Conservation (phyloP, 2,888 invertebrate genomes). For the Plebejus anna region DNA sequence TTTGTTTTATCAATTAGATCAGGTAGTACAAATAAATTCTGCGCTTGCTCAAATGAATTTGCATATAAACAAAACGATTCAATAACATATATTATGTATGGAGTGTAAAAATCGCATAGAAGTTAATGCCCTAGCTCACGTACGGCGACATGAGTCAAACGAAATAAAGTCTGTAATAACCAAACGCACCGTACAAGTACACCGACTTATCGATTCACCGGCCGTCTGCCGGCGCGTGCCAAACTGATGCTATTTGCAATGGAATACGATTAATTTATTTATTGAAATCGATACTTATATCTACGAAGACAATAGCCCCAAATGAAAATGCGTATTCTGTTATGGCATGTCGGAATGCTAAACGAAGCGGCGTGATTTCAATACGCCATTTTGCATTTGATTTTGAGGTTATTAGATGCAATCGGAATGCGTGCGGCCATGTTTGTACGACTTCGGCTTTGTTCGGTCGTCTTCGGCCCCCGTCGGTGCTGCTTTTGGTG, state of each 20-base stretch:
- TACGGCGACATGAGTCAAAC: slow-evolving; percentile 69
- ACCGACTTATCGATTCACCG: slow-evolving; percentile 68
- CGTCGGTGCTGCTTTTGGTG: slow-evolving; percentile 55
- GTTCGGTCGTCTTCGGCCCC: slow-evolving; percentile 62
- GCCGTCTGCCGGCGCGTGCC: slow-evolving; percentile 71
- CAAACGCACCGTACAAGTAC: slow-evolving; percentile 57
- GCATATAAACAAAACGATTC: slow-evolving; percentile 39
- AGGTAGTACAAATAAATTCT: slow-evolving; percentile 37
- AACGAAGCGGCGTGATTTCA: slow-evolving; percentile 75
- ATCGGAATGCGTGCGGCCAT: slow-evolving; percentile 76
- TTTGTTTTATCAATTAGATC: slow-evolving; percentile 34
- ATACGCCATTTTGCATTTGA: slow-evolving; percentile 77
- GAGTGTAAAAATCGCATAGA: slow-evolving; percentile 56
- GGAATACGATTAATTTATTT: slow-evolving; percentile 78
- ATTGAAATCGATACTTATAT: slow-evolving; percentile 80
- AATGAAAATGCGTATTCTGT: slow-evolving; percentile 75
- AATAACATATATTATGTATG: slow-evolving; percentile 36
- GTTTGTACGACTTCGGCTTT: slow-evolving; percentile 62
- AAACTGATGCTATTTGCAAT: slow-evolving; percentile 71
- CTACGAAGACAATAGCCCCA: slow-evolving; percentile 76
- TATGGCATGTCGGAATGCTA: slow-evolving; percentile 77
- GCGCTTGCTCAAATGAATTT: slow-evolving; percentile 36
- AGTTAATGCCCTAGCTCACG: slow-evolving; percentile 71
- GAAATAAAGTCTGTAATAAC: slow-evolving; percentile 61
- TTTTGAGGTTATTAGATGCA: slow-evolving; percentile 80